Conservation (phyloP, 2,797 vertebrate genomes). For the Pseudocheirus occidentalis region DNA sequence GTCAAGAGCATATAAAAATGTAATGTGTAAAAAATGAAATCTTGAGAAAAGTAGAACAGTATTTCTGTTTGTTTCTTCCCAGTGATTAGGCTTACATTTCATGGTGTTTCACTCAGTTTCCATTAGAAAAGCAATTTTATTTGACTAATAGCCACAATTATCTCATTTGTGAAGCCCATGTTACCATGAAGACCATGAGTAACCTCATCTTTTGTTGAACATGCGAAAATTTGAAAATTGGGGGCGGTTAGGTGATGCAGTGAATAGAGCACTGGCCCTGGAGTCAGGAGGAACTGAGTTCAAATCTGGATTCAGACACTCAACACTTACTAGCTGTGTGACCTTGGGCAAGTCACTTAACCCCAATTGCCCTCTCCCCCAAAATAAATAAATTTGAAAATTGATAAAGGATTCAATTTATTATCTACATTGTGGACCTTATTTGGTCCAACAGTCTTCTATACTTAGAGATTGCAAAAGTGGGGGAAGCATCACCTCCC, state of each 20-base stretch:
- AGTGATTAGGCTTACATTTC: not conserved
- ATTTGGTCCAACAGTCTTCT: too few relatives aligned
- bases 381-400: too few relatives aligned
- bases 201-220: not conserved
- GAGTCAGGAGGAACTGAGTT: too few relatives aligned
- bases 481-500: too few relatives aligned
- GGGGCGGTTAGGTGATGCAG: too few relatives aligned
- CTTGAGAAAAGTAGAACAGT: not conserved
- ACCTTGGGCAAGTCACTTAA: too few relatives aligned
- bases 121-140: not conserved
- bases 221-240: not conserved
- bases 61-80: not conserved
- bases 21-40: not conserved
- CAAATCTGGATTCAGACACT: too few relatives aligned
- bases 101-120: not conserved
- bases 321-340: too few relatives aligned
- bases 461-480: too few relatives aligned
- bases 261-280: too few relatives aligned
- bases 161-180: not conserved
- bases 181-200: conserved; percentile 11
- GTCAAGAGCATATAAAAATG: not conserved
- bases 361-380: too few relatives aligned
- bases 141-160: not conserved
- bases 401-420: conserved; percentile 10
- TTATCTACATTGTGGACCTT: too few relatives aligned